phyloP scores from a whole-genome alignment of 2,797 vertebrate species.

The Fistularia commersonii region DNA sequence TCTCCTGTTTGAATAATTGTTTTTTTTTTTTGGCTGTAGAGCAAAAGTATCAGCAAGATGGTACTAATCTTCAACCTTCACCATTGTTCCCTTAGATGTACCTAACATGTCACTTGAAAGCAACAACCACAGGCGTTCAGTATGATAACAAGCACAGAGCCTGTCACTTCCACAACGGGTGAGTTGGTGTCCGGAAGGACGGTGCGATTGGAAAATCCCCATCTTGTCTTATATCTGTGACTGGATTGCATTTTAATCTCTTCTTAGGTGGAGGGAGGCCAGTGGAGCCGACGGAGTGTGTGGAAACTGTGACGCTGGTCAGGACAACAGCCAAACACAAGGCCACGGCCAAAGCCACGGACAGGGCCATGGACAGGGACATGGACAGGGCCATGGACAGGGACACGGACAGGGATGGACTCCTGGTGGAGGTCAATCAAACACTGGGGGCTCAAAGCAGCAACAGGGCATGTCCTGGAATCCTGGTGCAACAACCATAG shows the following conservation, averaged over 20 bases:
- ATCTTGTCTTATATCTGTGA: not conserved
- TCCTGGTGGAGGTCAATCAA: not conserved
- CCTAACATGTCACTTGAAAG: conserved; percentile 70
- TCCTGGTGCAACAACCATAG: not conserved
- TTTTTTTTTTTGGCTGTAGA: too few relatives aligned
- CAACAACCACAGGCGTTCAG: conserved; percentile 16
- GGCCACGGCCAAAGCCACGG: too few relatives aligned
- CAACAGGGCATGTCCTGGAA: not conserved
- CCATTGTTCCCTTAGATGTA: conserved; percentile 53
- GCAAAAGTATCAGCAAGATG: too few relatives aligned
- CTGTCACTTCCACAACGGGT: conserved; percentile 62
- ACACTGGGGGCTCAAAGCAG: not conserved
- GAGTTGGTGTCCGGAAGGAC: conserved; percentile 13
- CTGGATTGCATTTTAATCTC: not conserved
- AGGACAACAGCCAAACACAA: not conserved
- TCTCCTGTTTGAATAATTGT: not conserved
- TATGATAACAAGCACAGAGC: conserved; percentile 52
- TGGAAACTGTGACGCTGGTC: conserved; percentile 41
- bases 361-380: too few relatives aligned
- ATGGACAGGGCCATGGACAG: not conserved
- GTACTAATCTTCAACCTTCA: too few relatives aligned
- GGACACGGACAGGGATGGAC: not conserved
- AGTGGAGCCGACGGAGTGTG: conserved; percentile 46
- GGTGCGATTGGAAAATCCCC: not conserved
- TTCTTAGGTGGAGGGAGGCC: conserved; percentile 60